Evolutionary conservation across 2,797 vertebrate species (phyloP), one percentile per base, ranked within the genome.

Genomic region (Helostoma temminkii): DNA sequence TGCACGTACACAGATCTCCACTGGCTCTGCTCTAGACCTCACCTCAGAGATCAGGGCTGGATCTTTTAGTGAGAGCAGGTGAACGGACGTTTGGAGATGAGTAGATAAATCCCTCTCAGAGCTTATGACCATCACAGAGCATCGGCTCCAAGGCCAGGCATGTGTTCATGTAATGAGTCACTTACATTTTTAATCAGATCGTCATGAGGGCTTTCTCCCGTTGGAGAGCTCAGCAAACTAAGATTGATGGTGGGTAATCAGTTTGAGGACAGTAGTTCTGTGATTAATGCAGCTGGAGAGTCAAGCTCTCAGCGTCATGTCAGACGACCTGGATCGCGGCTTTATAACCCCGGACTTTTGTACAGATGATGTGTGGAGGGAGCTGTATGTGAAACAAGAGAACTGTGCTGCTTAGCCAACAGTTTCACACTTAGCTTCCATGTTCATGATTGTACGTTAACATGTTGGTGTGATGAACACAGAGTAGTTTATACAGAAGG

Each of bases 161-260:
- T 76, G 81, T 81, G 60, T 88, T 85, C 75, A 71, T 72, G 77
- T 92, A 83, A 90, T 84, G 86, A 92, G 88, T 88, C 89, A 82
- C 89, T 94, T 90, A 88, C 76, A 90, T 90, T 90, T 92, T 91
- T 93, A 91, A 93, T 93, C 89, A 83, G 91, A 86, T 86, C 83
- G 88, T 87, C 75, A 85, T 55, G 78, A 89, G 84, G 87, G 74
- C 69, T 85, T 85, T 90, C 86, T 89, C 80, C 84, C 79, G 76
- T 86, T 71, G 66, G 73, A 84, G 76, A 66, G 66, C 81, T 72
- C 46, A 10, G 85, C 81, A 87, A 90, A 92, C 84, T 63, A 81
- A 91, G 91, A 93, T 88, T 91, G 91, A 94, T 92, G 87, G 87
- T 82, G 76, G 71, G 71, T 90, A 89, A 93, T 90, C 90, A 90